Evolutionary conservation across 2,113 vertebrate species (phyloP).

Genomic region (Atractosteus spatula): DNA sequence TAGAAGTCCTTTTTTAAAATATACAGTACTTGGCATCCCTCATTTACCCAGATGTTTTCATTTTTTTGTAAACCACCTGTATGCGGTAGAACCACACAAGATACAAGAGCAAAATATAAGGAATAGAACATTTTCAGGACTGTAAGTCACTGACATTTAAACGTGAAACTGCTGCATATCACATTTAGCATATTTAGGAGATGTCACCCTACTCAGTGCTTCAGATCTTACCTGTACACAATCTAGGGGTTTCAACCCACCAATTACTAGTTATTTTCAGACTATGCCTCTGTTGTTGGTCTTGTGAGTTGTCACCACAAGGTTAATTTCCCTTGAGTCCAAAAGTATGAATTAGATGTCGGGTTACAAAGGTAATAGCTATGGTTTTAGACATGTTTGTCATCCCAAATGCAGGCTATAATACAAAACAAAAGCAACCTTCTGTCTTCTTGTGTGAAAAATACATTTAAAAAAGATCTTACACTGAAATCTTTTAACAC

Average conservation of each 20-base stretch:
- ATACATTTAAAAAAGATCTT: background rate
- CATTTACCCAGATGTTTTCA: no score
- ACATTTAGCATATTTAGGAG: no score
- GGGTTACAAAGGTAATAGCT: conserved; percentile 53
- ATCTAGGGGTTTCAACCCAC: conserved; percentile 36
- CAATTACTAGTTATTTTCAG: conserved; percentile 55
- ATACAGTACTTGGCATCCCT: no score
- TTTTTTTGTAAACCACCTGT: no score
- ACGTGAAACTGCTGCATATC: no score
- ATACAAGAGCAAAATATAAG: no score
- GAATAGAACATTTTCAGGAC: no score
- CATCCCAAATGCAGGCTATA: conserved; percentile 39
- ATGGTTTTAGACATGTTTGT: conserved; percentile 47
- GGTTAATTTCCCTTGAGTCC: conserved; percentile 64
- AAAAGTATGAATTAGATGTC: conserved; percentile 55
- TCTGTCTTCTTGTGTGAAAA: background rate
- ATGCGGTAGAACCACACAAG: no score
- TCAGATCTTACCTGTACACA: conserved; percentile 31
- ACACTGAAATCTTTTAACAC: background rate
- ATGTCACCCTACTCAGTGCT: background rate
- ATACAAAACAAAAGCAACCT: background rate
- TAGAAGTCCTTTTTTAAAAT: no score
- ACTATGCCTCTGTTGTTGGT: conserved; percentile 53
- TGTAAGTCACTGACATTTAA: no score
- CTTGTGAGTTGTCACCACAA: conserved; percentile 63